A percentile compares a stretch with the other conserved stretches of the same genome.
Evolutionary conservation across 2,797 vertebrate genomes (phyloP).

Genomic region (Notolabrus celidotus): DNA sequence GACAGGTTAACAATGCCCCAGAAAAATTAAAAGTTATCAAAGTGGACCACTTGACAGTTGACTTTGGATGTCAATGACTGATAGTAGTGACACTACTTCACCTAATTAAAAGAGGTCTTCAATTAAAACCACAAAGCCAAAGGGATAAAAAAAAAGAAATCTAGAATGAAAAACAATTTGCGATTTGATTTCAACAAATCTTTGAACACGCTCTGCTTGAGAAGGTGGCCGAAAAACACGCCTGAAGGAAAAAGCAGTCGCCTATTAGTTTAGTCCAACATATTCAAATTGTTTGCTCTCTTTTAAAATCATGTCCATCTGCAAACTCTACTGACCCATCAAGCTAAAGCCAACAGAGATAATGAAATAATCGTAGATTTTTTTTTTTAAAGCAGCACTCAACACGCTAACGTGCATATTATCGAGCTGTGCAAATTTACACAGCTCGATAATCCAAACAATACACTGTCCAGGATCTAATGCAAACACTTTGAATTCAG

Average conservation of each 20-base stretch:
- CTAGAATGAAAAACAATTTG: not conserved
- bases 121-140: conserved; percentile 51
- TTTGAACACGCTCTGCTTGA: conserved; percentile 26
- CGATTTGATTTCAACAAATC: not conserved
- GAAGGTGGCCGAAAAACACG: conserved; percentile 20
- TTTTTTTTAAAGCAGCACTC: conserved; percentile 66
- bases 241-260: conserved; percentile 32
- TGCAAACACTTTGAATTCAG: conserved; percentile 70
- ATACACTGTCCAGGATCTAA: conserved; percentile 57
- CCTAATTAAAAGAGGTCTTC: conserved; percentile 47
- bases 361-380: conserved; percentile 80
- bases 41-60: conserved; percentile 80
- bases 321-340: conserved; percentile 53
- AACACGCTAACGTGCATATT: conserved; percentile 64
- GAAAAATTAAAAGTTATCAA: conserved; percentile 80
- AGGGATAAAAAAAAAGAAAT: not conserved
- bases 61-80: conserved; percentile 71
- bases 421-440: conserved; percentile 50
- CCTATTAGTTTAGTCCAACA: conserved; percentile 39
- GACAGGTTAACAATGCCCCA: conserved; percentile 81
- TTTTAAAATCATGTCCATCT: conserved; percentile 76
- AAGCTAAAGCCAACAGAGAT: conserved; percentile 61
- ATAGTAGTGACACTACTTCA: conserved; percentile 53
- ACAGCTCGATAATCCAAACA: conserved; percentile 71
- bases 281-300: conserved; percentile 71